A percentile compares a stretch with the other conserved stretches of the same genome.
Evolutionary conservation across 2,888 invertebrate species (phyloP).

Genomic region (Trichogramma dendrolimi): DNA sequence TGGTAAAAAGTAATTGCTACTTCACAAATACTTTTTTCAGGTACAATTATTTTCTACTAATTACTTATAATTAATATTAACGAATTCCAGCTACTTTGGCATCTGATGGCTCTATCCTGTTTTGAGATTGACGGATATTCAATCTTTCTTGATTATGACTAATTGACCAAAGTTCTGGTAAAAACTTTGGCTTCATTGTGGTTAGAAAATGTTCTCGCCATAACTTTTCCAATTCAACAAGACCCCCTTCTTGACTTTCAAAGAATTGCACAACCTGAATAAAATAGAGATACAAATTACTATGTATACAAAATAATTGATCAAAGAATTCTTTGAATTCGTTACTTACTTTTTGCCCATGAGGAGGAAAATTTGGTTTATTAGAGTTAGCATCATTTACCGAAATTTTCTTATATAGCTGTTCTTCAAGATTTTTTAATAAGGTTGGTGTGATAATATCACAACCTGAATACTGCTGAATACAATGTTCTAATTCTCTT

Average conservation of each 20-base stretch:
- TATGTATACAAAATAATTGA: background rate
- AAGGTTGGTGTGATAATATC: slow-evolving; percentile 36
- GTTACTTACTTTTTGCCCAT: slow-evolving; percentile 41
- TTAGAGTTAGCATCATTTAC: slow-evolving; percentile 8
- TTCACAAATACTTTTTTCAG: slow-evolving; percentile 42
- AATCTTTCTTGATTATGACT: slow-evolving; percentile 66
- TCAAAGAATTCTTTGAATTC: background rate
- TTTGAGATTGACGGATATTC: slow-evolving; percentile 44
- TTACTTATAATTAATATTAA: background rate
- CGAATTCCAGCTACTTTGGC: slow-evolving; percentile 43
- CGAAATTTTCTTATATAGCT: slow-evolving; percentile 24
- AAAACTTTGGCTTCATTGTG: slow-evolving; percentile 66
- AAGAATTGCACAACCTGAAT: slow-evolving; percentile 60
- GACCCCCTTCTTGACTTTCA: slow-evolving; percentile 55
- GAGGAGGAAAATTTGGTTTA: slow-evolving; percentile 37
- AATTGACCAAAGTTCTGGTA: slow-evolving; percentile 75
- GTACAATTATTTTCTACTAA: slow-evolving; percentile 25
- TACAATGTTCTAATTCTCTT: slow-evolving; percentile 40
- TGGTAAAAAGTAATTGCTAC: slow-evolving; percentile 42
- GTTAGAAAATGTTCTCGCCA: slow-evolving; percentile 75
- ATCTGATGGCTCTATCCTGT: slow-evolving; percentile 45
- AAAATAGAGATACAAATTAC: background rate
- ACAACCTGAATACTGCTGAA: slow-evolving; percentile 38
- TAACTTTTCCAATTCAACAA: slow-evolving; percentile 65
- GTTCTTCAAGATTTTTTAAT: slow-evolving; percentile 37